phyloP scores from a whole-genome alignment of 2,113 vertebrate genomes.

The Ornithorhynchus anatinus region DNA sequence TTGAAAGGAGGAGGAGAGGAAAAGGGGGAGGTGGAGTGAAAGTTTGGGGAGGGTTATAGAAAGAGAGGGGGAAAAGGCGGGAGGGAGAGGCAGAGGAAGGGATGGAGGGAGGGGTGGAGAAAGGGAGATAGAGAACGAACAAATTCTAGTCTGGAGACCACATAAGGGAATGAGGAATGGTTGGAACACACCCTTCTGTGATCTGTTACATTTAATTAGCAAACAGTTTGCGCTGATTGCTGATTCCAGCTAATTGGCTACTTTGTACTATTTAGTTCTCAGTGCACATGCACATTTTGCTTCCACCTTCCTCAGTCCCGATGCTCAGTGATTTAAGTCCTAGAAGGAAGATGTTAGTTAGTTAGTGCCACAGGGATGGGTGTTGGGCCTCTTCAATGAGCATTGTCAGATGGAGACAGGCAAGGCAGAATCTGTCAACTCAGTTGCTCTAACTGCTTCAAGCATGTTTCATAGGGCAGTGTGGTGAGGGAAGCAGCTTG shows the following conservation, averaged over 20 bases:
- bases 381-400: neutral
- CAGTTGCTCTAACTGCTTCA: too few relatives aligned
- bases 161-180: slow-evolving; percentile 59
- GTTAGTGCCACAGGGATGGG: neutral
- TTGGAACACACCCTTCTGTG: slow-evolving; percentile 53
- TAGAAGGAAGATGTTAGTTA: slow-evolving; percentile 15
- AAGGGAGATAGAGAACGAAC: too few relatives aligned
- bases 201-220: slow-evolving; percentile 58
- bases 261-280: slow-evolving; percentile 32
- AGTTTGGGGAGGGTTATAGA: too few relatives aligned
- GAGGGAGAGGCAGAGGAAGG: too few relatives aligned
- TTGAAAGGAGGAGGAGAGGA: too few relatives aligned
- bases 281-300: slow-evolving; percentile 47
- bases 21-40: too few relatives aligned
- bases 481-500: too few relatives aligned
- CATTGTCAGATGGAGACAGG: neutral
- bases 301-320: slow-evolving; percentile 21
- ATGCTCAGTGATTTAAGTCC: slow-evolving; percentile 26
- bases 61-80: too few relatives aligned
- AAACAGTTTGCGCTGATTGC: slow-evolving; percentile 57
- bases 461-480: too few relatives aligned
- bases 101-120: too few relatives aligned
- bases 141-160: too few relatives aligned
- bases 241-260: slow-evolving; percentile 56
- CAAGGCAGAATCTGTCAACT: too few relatives aligned